Percentiles rank a stretch among this genome's conserved stretches.
Conservation (phyloP, 2,888 invertebrate species). For the Tetragonula carbonaria region DNA sequence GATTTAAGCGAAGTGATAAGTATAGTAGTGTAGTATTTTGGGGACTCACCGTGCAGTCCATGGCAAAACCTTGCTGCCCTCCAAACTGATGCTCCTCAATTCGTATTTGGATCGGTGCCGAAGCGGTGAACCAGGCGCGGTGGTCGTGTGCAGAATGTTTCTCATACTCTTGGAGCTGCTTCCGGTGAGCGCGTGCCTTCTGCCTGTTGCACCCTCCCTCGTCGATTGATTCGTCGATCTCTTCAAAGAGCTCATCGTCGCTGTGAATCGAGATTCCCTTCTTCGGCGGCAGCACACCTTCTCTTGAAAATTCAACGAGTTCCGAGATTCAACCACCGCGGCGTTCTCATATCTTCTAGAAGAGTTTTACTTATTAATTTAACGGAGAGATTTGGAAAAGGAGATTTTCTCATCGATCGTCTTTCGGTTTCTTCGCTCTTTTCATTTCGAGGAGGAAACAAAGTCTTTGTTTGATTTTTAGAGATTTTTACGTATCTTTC, state of each 20-base stretch:
- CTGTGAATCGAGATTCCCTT: background rate
- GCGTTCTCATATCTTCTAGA: no score
- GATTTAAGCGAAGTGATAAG: no score
- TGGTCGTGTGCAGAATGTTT: conserved; percentile 64
- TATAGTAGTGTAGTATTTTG: background rate
- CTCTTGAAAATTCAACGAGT: no score
- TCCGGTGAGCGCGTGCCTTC: conserved; percentile 72
- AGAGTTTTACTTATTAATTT: no score
- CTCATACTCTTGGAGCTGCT: conserved; percentile 75
- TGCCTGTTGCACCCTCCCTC: conserved; percentile 70
- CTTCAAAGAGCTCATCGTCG: conserved; percentile 75
- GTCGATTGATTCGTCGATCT: conserved; percentile 74
- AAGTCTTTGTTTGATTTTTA: background rate
- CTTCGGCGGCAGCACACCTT: background rate
- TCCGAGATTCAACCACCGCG: no score
- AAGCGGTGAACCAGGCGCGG: conserved; percentile 76
- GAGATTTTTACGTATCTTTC: background rate
- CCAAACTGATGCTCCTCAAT: conserved; percentile 84
- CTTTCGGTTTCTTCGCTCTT: no score
- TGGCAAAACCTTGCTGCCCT: conserved; percentile 82
- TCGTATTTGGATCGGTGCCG: conserved; percentile 82
- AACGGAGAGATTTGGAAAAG: no score
- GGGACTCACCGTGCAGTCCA: conserved; percentile 81
- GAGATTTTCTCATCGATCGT: no score
- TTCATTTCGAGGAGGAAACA: no score